phyloP scores from a whole-genome alignment of 2,797 vertebrate genomes.

The Xenopus petersii region DNA sequence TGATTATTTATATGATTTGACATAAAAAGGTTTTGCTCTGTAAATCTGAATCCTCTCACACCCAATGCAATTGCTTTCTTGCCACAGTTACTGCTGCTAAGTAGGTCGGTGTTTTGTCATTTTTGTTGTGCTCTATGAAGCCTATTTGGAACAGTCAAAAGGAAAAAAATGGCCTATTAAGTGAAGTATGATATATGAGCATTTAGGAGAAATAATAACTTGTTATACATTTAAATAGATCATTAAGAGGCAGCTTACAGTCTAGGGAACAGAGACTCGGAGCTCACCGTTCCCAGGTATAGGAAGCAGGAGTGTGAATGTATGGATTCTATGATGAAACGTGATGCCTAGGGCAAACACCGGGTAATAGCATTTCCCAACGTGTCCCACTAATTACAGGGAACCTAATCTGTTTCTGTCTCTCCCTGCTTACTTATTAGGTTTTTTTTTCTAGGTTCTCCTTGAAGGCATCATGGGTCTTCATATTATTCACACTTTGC shows the following conservation, averaged over 20 bases:
- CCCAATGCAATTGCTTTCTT: neutral
- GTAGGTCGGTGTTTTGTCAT: conserved; percentile 10
- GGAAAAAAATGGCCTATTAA: conserved; percentile 7
- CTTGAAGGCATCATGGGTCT: neutral
- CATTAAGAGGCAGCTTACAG: neutral
- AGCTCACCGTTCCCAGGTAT: neutral
- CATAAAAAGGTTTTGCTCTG: neutral
- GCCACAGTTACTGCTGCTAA: neutral
- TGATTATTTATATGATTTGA: too few relatives aligned
- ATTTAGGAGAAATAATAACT: conserved; percentile 30
- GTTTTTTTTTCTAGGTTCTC: neutral
- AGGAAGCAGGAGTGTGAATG: neutral
- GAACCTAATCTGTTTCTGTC: neutral
- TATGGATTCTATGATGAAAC: neutral
- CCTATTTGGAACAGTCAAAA: conserved; percentile 9
- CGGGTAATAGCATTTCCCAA: neutral
- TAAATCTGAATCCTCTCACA: neutral
- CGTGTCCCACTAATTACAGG: neutral
- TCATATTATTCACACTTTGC: too few relatives aligned
- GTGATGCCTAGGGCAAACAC: neutral
- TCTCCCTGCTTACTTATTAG: neutral
- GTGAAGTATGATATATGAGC: conserved; percentile 14
- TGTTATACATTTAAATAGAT: conserved; percentile 23
- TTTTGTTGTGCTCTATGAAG: conserved; percentile 7
- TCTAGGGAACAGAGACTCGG: conserved; percentile 10